Percentiles rank a stretch among this genome's conserved stretches.
Evolutionary conservation across 2,797 vertebrate genomes (phyloP).

Genomic region (Semaprochilodus insignis): DNA sequence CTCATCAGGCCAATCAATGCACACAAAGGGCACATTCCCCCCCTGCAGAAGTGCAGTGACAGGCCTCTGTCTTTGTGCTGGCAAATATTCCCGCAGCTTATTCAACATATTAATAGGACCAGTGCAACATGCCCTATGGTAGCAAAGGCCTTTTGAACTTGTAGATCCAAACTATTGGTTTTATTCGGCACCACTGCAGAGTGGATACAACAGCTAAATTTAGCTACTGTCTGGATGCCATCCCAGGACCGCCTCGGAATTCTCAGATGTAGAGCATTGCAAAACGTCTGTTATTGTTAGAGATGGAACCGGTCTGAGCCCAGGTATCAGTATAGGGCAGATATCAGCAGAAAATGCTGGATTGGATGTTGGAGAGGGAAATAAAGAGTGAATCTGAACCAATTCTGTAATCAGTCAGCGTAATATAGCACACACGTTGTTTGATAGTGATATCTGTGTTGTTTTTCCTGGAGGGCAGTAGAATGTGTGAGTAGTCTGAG

Average conservation of each 20-base stretch:
- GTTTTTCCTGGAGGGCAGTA: too few species aligned
- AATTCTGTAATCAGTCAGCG: too few species aligned
- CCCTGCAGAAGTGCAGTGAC: slow-evolving; percentile 19
- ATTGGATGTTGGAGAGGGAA: too few species aligned
- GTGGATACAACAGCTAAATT: background rate
- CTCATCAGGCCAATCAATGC: slow-evolving; percentile 63
- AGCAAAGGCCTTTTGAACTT: background rate
- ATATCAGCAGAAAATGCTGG: too few species aligned
- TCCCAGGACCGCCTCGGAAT: background rate
- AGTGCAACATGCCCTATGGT: background rate
- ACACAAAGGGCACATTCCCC: slow-evolving; percentile 48
- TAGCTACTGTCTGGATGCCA: background rate
- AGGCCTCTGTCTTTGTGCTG: background rate
- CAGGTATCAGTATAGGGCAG: too few species aligned
- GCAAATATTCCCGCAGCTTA: slow-evolving; percentile 20
- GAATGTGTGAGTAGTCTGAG: too few species aligned
- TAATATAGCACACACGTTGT: too few species aligned
- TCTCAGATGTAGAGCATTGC: background rate
- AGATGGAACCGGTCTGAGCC: too few species aligned
- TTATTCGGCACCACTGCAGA: background rate
- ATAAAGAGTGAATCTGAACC: too few species aligned
- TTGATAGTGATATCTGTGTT: too few species aligned
- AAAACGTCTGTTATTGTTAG: background rate
- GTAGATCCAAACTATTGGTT: background rate
- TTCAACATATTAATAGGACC: slow-evolving; percentile 5